phyloP scores from a whole-genome alignment of 2,113 vertebrate genomes.

The Blennius ocellaris region DNA sequence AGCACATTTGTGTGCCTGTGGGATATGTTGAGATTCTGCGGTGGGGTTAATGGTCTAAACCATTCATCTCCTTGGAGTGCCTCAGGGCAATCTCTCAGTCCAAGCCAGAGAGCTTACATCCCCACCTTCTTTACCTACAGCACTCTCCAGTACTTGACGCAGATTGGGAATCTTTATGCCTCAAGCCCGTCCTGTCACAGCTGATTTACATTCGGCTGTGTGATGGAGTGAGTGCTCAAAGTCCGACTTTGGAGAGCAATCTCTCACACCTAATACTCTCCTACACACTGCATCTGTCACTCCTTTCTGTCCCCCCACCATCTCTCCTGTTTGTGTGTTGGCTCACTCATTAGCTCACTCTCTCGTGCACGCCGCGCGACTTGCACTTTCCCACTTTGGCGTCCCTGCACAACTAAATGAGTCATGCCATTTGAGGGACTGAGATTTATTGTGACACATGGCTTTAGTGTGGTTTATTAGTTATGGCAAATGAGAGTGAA shows the following conservation, averaged over 20 bases:
- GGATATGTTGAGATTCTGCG: conserved; percentile 60
- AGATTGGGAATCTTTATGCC: conserved; percentile 75
- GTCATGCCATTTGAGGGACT: conserved; percentile 59
- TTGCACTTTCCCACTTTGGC: conserved; percentile 41
- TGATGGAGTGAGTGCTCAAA: conserved; percentile 71
- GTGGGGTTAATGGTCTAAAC: conserved; percentile 77
- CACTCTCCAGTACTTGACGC: conserved; percentile 47
- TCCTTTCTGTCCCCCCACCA: conserved; percentile 32
- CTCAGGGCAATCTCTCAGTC: conserved; percentile 54
- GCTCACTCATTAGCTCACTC: conserved; percentile 63
- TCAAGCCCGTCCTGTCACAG: conserved; percentile 66
- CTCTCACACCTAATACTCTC: conserved; percentile 54
- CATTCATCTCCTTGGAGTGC: conserved; percentile 70
- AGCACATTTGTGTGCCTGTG: conserved; percentile 72
- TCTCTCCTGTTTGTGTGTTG: conserved; percentile 50
- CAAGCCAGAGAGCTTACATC: conserved; percentile 59
- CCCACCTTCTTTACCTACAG: conserved; percentile 66
- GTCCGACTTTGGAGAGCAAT: conserved; percentile 56
- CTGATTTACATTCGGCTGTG: conserved; percentile 69
- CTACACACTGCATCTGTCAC: conserved; percentile 59
- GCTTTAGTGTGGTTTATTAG: conserved; percentile 71
- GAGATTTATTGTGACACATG: conserved; percentile 71
- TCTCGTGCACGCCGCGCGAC: conserved; percentile 10
- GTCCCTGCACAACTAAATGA: conserved; percentile 49
- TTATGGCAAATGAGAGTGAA: conserved; percentile 72